Conservation (phyloP, 2,888 invertebrate genomes). For the Boloria selene region DNA sequence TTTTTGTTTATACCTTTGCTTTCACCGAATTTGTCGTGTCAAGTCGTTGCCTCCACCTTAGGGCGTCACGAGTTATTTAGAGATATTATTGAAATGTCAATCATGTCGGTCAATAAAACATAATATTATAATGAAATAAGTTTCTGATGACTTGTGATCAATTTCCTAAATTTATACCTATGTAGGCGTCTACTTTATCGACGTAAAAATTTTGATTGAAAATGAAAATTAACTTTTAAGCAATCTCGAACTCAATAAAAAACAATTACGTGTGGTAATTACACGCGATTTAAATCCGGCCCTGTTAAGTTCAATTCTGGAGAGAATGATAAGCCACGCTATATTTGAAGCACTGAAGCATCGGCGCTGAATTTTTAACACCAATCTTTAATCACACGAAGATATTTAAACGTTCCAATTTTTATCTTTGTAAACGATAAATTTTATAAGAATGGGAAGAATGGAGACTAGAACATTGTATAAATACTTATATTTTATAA, state of each 20-base stretch:
- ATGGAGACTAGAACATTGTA: too few relatives aligned
- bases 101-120: background rate
- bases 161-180: too few relatives aligned
- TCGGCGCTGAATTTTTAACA: slow-evolving; percentile 41
- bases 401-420: slow-evolving; percentile 2
- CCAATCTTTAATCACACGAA: slow-evolving; percentile 34
- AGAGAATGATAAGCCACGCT: slow-evolving; percentile 71
- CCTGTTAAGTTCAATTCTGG: slow-evolving; percentile 68
- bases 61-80: slow-evolving; percentile 25
- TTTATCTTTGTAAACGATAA: background rate
- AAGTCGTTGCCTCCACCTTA: slow-evolving; percentile 35
- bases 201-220: too few relatives aligned
- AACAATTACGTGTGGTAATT: background rate
- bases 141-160: too few relatives aligned
- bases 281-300: slow-evolving; percentile 51
- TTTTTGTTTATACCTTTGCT: slow-evolving; percentile 45
- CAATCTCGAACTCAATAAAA: background rate
- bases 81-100: slow-evolving; percentile 5
- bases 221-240: too few relatives aligned
- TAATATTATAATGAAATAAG: too few relatives aligned
- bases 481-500: too few relatives aligned
- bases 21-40: slow-evolving; percentile 40
- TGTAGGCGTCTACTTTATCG: too few relatives aligned
- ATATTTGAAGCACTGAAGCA: slow-evolving; percentile 59
- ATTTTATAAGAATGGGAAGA: too few relatives aligned